Evolutionary conservation across 2,113 vertebrate species (phyloP), one percentile per base, ranked within the genome.

Genomic region (Leptodactylus fuscus): DNA sequence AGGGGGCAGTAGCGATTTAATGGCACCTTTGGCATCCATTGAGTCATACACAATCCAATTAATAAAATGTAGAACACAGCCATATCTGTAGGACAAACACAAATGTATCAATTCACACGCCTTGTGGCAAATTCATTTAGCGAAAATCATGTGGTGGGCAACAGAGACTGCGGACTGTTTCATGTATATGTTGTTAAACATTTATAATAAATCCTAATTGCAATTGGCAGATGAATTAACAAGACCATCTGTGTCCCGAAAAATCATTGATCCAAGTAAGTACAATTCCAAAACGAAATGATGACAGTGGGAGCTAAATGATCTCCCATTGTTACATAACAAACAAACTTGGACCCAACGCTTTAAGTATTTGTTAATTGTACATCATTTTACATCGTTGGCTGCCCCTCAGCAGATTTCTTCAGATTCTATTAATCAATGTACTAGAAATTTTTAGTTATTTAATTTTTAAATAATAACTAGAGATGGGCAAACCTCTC

Each of bases 161-260:
- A 69, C 18, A 22, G 46, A 36, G 10, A 82, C 65, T 32, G 11
- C 16, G 49, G 67, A 53, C n/a, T 24, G 51, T 73, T 38, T 82
- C 16, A 13, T 55, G 11, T 36, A 48, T 34, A 51, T 82, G 81
- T 22, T 38, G 67, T 58, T 71, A 55, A 82, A 82, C 24, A 70
- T 82, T 71, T 71, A 71, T 58, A 82, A 53, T 24, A 41, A 58
- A 29, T 15, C 15, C 48, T 82, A 82, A 74, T 82, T 82, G 67
- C n/a, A 38, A 44, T 34, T 82, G 81, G 81, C 67, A 82, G 49
- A 22, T 73, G 36, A 36, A 58, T 82, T 82, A 58, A 71, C 32
- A 55, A 20, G 32, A 82, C 81, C 81, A 82, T 82, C 81, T 82
- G 81, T 58, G 67, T 55, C 69, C 67, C 22, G 13, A 74, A 65